Percentiles rank a stretch among this genome's conserved stretches.
Conservation (phyloP, 1,140 invertebrate genomes). For the Polyergus mexicanus region DNA sequence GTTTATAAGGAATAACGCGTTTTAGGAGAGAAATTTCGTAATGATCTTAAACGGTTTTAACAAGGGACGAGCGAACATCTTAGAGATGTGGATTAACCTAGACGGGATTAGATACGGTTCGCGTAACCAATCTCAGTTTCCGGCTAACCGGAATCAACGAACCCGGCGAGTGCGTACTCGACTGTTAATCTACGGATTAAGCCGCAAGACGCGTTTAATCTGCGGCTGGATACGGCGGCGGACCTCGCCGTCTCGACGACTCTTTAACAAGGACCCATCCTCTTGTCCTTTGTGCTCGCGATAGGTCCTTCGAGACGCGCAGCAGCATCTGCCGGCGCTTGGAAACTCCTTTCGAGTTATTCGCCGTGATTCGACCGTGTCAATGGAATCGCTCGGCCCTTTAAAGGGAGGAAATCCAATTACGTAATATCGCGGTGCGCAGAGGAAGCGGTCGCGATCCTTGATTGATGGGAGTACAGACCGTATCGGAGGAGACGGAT, state of each 20-base stretch:
- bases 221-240: slow-evolving; percentile 63
- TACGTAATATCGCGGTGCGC: slow-evolving; percentile 76
- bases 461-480: slow-evolving; percentile 62
- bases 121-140: slow-evolving; percentile 62
- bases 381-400: slow-evolving; percentile 75
- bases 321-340: slow-evolving; percentile 70
- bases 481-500: slow-evolving; percentile 23
- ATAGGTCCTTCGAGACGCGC: slow-evolving; percentile 52
- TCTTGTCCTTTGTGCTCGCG: slow-evolving; percentile 65
- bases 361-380: slow-evolving; percentile 73
- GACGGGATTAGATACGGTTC: slow-evolving; percentile 45
- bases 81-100: slow-evolving; percentile 23
- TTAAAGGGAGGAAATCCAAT: slow-evolving; percentile 77
- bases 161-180: slow-evolving; percentile 62
- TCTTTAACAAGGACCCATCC: slow-evolving; percentile 69
- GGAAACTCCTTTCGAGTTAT: slow-evolving; percentile 75
- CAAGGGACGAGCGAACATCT: slow-evolving; percentile 10
- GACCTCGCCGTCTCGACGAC: slow-evolving; percentile 54
- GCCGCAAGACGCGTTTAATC: slow-evolving; percentile 71
- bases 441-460: slow-evolving; percentile 73
- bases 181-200: slow-evolving; percentile 73
- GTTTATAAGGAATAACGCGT: neutral
- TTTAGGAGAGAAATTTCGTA: neutral
- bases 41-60: neutral
- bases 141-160: slow-evolving; percentile 50